These are phyloP conservation scores for Hedya salicella DNA, from an alignment of 2,888 invertebrate species.

Conservation along the genomic window DNA sequence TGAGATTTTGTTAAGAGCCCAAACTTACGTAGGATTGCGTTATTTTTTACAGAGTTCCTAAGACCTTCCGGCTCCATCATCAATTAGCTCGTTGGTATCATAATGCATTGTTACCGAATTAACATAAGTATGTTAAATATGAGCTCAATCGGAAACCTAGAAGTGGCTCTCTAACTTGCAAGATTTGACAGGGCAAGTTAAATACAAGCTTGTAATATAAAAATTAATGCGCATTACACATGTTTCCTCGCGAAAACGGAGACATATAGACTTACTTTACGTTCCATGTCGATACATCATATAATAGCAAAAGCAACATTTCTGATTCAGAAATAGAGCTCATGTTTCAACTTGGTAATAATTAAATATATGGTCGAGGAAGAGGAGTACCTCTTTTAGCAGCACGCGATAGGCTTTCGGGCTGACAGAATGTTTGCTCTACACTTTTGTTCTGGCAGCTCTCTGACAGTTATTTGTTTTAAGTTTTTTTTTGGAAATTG, in stretches of 20 bases:
- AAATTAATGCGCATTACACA: constrained; percentile 9
- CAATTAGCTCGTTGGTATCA: too few relatives aligned
- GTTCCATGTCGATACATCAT: not conserved
- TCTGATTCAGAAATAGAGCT: not conserved
- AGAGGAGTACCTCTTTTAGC: not conserved
- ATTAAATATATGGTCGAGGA: not conserved
- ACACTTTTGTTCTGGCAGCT: constrained; percentile 34
- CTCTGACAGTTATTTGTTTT: constrained; percentile 12
- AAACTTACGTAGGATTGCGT: too few relatives aligned
- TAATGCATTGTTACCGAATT: too few relatives aligned
- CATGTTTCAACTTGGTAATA: not conserved
- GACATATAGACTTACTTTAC: not conserved
- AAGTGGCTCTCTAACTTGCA: too few relatives aligned
- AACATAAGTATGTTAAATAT: too few relatives aligned
- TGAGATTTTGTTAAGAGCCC: too few relatives aligned
- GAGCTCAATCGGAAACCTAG: too few relatives aligned
- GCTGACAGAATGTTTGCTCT: constrained; percentile 33
- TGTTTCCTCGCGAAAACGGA: constrained; percentile 10
- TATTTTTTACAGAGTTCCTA: too few relatives aligned
- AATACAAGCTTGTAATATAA: too few relatives aligned
- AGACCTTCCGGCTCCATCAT: too few relatives aligned
- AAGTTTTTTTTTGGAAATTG: not conserved
- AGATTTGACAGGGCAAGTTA: too few relatives aligned
- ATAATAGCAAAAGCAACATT: not conserved
- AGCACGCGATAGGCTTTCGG: constrained; percentile 40